Evolutionary conservation across 2,797 vertebrate genomes (phyloP), one percentile per base, ranked within the genome.

Genomic region (Pyrocephalus nanus): DNA sequence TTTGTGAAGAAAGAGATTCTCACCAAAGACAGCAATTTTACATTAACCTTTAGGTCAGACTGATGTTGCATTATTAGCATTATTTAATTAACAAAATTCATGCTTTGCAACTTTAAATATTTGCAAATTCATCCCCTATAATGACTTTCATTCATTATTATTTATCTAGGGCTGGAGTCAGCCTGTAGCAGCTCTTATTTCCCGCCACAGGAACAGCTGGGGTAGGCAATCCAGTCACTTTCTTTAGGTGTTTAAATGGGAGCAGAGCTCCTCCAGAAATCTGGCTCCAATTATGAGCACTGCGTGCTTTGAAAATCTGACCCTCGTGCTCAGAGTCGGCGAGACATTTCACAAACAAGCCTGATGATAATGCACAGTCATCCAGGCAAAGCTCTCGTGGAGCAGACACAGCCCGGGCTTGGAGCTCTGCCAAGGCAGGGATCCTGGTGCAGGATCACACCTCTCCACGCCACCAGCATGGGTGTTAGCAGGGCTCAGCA

Each of bases 41-140:
- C 48, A 84, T 96, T 93, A 96, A 94, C 93, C 92, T 96, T 69
- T 74, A 80, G 94, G 96, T 96, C 88, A 95, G 90, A 70, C 51
- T 4, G 9, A 58, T 32, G 80, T 77, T 90, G 90, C 67, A 40
- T 57, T 92, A 93, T 94, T 86, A 95, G 67, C 90, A 71, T 91
- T 88, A 95, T 95, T 96, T 96, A 93, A 97, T 97, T 94, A 96
- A 94, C 55, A 82, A 92, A 95, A 95, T 65, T 88, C 57, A 87
- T 45, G 77, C 86, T 94, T 85, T 79, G 73, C 96, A 93, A 92
- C 94, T 92, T 92, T 94, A 93, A 97, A 96, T 96, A 96, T 97
- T 97, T 95, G 86, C 90, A 93, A 96, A 96, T 92, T 92, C 80
- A 72, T 42, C 36, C 93, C 69, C 74, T 58, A 27, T 96, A 96